Base-by-base conservation (phyloP, 2,113 vertebrate species). In the Planiliza haematocheilus region DNA sequence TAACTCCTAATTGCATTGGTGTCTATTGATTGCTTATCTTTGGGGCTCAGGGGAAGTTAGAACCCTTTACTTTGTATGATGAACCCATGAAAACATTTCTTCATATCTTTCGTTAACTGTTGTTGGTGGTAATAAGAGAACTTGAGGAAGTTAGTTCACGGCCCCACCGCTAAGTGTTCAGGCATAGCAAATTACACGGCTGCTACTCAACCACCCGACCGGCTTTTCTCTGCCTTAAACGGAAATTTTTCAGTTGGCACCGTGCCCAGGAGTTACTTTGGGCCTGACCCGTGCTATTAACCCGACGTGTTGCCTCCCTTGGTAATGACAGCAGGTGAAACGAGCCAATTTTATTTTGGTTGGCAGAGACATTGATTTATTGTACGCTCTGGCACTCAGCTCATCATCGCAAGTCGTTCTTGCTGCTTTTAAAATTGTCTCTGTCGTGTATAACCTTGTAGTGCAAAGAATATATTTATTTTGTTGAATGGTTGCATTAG, bases 301-400 rank as follows among this genome's bases (percentile, higher is more conserved):
- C 67, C 70, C 59, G 18, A 17, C 8, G 16, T 75, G 61, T 86
- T n/a, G 42, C 41, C 63, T 66, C 51, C 20, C 38, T 43, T 67
- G 53, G 10, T 65, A 77, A 74, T 61, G 53, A 67, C 58, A 67
- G 55, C 38, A 86, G 69, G 52, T 85, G 45, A 82, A 83, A 82
- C 13, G 9, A 69, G 43, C 18, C 49, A 50, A 46, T 77, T 85
- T 72, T 46, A 21, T 53, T 75, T 77, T 62, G 58, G 24, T 53
- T 65, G 58, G 60, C 59, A 70, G 57, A 73, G 4, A 63, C 39
- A 41, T 21, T 57, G 53, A 80, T 70, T 68, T 50, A 52, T 65
- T 1, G 1, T 20, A 51, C 0, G 1, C 60, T 7, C 42, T 75
- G 61, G 14, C 20, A 30, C 24, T 64, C 2, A 9, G 8, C 41